Evolutionary conservation across 2,113 vertebrate genomes (phyloP), one percentile per base, ranked within the genome.

Genomic region (Xiphorhynchus elegans): DNA sequence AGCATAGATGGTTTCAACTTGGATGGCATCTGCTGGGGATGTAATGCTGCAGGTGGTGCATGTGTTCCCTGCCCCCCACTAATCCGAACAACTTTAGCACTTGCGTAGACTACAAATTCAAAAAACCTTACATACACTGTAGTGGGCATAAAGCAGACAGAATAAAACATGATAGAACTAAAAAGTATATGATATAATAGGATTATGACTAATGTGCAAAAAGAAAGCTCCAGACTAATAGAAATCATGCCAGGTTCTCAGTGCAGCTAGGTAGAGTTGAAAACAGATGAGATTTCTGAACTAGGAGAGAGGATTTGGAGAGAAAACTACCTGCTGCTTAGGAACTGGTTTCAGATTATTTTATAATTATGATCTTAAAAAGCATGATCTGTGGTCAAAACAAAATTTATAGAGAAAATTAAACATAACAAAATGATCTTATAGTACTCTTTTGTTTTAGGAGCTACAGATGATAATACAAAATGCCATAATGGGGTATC

Each of bases 41-140:
- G 8, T 13, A 29, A 16, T 0, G 0, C 8, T 72, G 17, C 7
- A 21, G 46, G 59, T 5, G 14, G 8, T 28, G 3, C 1, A 1
- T 16, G 7, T 56, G 31, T 69, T 16, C 10, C 17, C 31, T 35
- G 29, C 4, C 9, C 2, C 6, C 14, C 50, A 52, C 9, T 33
- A n/a, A 15, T 8, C 26, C 40, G 47, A 56, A 56, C 37, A 58
- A 7, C 31, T 33, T 75, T 0, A 73, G 21, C 10, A 17, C 11
- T 47, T 33, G 12, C 31, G 11, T 2, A 39, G 25, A 33, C 23
- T 66, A 17, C 2, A 72, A 39, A 62, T 63, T 72, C 17, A 37
- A 17, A 62, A 91, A 21, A 89, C 11, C 37, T 39, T 46, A 42
- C 3, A 3, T 11, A 13, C 3, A 29, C 1, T 7, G 8, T 24